Evolutionary conservation across 2,113 vertebrate species (phyloP).

Genomic region (Serinus canaria): DNA sequence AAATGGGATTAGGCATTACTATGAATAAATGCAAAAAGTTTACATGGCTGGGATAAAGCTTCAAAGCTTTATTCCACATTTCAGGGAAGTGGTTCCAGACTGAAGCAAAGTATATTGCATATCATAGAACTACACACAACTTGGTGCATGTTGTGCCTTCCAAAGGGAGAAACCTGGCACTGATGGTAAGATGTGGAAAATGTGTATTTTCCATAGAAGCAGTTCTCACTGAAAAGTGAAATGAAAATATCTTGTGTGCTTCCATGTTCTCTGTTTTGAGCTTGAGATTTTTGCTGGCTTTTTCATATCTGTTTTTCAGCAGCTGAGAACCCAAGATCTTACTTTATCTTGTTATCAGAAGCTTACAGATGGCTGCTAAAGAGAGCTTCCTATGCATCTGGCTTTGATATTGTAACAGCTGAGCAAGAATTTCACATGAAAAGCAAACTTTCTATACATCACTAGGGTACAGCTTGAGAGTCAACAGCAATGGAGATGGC

Average conservation of each 20-base stretch:
- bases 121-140: not conserved
- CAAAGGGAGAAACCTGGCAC: not conserved
- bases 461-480: not conserved
- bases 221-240: not conserved
- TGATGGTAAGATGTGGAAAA: not conserved
- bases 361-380: not conserved
- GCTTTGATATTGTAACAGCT: not conserved
- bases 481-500: not conserved
- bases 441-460: not conserved
- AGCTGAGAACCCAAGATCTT: not conserved
- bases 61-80: not conserved
- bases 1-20: constrained; percentile 37
- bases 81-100: not conserved
- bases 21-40: constrained; percentile 4
- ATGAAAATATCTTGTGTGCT: not conserved
- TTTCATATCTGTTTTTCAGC: not conserved
- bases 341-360: not conserved
- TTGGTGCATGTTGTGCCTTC: not conserved
- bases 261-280: not conserved
- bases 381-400: not conserved
- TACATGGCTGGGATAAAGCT: not conserved
- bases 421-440: not conserved
- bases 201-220: not conserved
- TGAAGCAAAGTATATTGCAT: not conserved
- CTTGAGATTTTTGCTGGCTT: not conserved